Conservation (phyloP, 2,797 vertebrate genomes). For the Sylvia borin region DNA sequence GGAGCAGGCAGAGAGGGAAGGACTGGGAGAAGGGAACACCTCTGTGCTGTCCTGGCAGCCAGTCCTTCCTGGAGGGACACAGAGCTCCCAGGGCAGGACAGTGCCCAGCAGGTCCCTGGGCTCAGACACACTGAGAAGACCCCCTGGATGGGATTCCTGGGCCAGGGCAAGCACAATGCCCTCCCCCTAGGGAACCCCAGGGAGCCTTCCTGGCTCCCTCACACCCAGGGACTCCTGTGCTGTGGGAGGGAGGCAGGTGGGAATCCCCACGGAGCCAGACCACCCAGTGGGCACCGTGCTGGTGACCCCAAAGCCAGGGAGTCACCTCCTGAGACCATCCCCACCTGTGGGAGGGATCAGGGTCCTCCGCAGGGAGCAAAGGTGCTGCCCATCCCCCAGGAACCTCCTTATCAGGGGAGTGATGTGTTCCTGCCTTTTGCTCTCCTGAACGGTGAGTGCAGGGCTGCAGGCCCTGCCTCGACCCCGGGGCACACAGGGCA, state of each 20-base stretch:
- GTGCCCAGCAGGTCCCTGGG: background rate
- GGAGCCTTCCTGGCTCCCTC: background rate
- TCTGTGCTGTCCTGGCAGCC: accelerated
- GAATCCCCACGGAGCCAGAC: background rate
- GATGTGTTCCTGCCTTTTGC: background rate
- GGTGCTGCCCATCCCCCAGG: background rate
- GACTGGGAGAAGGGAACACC: background rate
- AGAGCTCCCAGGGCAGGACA: accelerated
- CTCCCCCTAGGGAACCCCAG: background rate
- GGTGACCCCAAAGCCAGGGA: background rate
- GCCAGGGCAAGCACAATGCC: background rate
- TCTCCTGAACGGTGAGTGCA: accelerated
- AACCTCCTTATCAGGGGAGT: background rate
- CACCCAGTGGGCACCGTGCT: accelerated
- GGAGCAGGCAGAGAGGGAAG: background rate
- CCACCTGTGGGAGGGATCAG: accelerated
- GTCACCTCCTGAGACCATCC: background rate
- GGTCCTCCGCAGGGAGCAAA: background rate
- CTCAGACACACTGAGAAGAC: background rate
- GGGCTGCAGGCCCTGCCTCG: background rate
- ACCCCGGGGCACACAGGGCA: background rate
- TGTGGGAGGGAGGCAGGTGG: background rate
- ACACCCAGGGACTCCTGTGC: accelerated
- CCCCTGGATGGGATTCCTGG: background rate
- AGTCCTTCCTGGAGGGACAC: background rate